Evolutionary conservation across 2,797 vertebrate genomes (phyloP), one percentile per base, ranked within the genome.

Genomic region (Cyclopterus lumpus): DNA sequence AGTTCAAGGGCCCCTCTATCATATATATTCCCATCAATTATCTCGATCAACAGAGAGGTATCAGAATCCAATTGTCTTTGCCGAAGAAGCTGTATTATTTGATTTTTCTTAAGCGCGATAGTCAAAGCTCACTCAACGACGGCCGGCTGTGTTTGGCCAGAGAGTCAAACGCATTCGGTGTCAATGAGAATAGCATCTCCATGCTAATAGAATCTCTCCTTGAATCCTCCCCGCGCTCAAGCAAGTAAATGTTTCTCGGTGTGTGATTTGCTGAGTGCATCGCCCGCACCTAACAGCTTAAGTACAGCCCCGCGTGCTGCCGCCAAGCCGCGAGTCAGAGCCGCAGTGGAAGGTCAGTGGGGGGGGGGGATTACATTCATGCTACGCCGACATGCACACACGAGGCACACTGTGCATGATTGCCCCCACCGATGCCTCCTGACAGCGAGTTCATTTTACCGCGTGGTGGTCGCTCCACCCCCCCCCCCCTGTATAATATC

Each of bases 371-470:
- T 85, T 85, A 84, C 80, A 80, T 89, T 85, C 84, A 91, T 78
- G 86, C 87, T 74, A 81, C 86, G 86, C 71, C 76, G 85, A 85
- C 85, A 85, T 80, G 79, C 78, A 90, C 76, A 81, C 77, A 81
- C 51, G 58, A 85, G 78, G 75, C 64, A 11, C 81, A 77, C 72
- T 75, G 78, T 76, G 86, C 82, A 80, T 84, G 88, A 90, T 88
- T 89, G 75, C 76, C 34, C 83, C 83, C 82, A 26, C 77, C 70
- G 61, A 60, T 59, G 62, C 78, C 62, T 84, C 75, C 81, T 86
- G 88, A 86, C 84, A 81, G 71, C 77, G 58, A 82, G 73, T 86
- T 86, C 77, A 86, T 88, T 90, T 85, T 73, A 86, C 89, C 82
- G 83, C 30, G 28, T 58, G 36, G 81, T 75, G 79, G 65, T 71